Conservation (phyloP, 2,797 vertebrate genomes). For the Amazonetta brasiliensis region DNA sequence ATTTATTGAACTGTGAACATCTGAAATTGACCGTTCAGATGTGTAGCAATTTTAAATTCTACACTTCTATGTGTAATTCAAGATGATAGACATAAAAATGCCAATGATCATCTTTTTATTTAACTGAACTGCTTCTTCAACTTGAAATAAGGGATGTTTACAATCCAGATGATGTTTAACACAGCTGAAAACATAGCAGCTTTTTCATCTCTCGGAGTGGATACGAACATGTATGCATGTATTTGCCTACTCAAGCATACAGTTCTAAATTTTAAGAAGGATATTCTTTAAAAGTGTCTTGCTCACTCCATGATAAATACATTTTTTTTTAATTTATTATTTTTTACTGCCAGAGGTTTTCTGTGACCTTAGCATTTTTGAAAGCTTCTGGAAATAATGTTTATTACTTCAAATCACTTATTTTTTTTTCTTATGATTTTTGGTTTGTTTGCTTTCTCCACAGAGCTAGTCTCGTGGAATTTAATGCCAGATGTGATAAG, state of each 20-base stretch:
- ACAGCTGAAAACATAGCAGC: neutral
- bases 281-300: neutral
- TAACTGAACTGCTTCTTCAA: constrained; percentile 30
- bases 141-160: constrained; percentile 6
- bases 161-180: neutral
- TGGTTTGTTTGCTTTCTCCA: neutral
- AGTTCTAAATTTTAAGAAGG: neutral
- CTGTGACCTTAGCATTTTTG: neutral
- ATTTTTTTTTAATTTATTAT: neutral
- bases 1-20: constrained; percentile 22
- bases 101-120: neutral
- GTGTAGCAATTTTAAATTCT: constrained; percentile 48
- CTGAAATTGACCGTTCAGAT: constrained; percentile 57
- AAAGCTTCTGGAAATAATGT: neutral
- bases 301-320: neutral
- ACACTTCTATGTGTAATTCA: constrained; percentile 59
- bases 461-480: neutral
- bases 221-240: neutral
- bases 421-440: neutral
- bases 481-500: neutral
- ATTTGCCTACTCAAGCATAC: neutral
- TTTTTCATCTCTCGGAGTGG: constrained; percentile 20
- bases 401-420: neutral
- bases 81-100: constrained; percentile 46
- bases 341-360: neutral